A percentile compares a stretch with the other conserved stretches of the same genome.
Evolutionary conservation across 2,113 vertebrate genomes (phyloP).

Genomic region (Catharus bicknelli): DNA sequence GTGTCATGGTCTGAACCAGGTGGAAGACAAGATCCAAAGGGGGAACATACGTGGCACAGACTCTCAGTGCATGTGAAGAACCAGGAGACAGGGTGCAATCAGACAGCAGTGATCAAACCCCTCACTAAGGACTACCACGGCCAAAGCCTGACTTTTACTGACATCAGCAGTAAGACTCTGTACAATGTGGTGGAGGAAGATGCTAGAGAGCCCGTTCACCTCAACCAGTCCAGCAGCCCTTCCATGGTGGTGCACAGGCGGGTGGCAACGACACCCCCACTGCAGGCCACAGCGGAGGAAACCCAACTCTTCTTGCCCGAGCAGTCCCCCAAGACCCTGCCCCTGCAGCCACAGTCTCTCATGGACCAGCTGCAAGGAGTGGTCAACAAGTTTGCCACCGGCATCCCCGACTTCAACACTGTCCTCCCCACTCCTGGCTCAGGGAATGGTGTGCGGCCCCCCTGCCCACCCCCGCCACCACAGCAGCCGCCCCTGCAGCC

Average conservation of each 20-base stretch:
- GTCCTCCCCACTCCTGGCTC: slow-evolving; percentile 61
- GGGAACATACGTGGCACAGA: slow-evolving; percentile 96
- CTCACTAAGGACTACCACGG: slow-evolving; percentile 95
- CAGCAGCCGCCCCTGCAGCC: slow-evolving; percentile 76
- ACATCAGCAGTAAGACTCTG: slow-evolving; percentile 85
- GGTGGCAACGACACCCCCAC: slow-evolving; percentile 43
- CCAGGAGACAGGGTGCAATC: slow-evolving; percentile 94
- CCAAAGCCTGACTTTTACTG: slow-evolving; percentile 83
- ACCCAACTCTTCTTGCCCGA: slow-evolving; percentile 77
- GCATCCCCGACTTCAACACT: slow-evolving; percentile 75
- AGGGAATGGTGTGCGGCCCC: slow-evolving; percentile 61
- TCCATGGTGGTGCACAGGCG: slow-evolving; percentile 81
- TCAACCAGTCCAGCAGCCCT: slow-evolving; percentile 77
- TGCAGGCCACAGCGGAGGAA: slow-evolving; percentile 64
- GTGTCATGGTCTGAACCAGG: slow-evolving; percentile 99
- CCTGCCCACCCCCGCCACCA: slow-evolving; percentile 48
- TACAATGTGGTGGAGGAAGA: slow-evolving; percentile 87
- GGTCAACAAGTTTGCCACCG: slow-evolving; percentile 79
- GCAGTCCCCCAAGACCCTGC: slow-evolving; percentile 66
- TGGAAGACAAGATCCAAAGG: slow-evolving; percentile 93
- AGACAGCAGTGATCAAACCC: slow-evolving; percentile 99
- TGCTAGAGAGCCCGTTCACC: slow-evolving; percentile 70
- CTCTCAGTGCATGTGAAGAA: slow-evolving; percentile 98
- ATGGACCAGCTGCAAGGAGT: slow-evolving; percentile 81
- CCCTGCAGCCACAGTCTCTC: slow-evolving; percentile 74